These are phyloP conservation scores for Alviniconcha strummeri DNA, from an alignment of 2,888 invertebrate genomes.

Conservation along the genomic window DNA sequence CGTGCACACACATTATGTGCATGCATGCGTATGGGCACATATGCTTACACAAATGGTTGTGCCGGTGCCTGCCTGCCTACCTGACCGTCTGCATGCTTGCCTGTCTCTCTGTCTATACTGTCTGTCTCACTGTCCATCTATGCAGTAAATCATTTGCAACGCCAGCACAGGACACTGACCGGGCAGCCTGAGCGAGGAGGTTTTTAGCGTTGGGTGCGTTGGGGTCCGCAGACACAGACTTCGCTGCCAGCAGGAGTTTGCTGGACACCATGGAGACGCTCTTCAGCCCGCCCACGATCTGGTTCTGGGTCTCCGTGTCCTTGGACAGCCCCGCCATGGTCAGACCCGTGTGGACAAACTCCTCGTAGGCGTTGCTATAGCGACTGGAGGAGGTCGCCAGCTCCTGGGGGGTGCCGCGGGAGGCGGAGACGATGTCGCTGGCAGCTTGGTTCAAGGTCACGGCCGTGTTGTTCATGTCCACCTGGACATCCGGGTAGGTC, in stretches of 20 bases:
- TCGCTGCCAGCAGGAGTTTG: constrained; percentile 89
- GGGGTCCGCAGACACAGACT: constrained; percentile 91
- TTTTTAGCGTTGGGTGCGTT: constrained; percentile 93
- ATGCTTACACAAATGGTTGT: too few relatives aligned
- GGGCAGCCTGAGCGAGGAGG: constrained; percentile 89
- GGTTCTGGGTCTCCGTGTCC: constrained; percentile 84
- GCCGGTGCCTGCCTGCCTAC: too few relatives aligned
- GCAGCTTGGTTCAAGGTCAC: constrained; percentile 89
- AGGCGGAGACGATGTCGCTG: constrained; percentile 86
- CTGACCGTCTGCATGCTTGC: too few relatives aligned
- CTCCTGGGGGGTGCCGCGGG: constrained; percentile 79
- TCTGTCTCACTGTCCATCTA: too few relatives aligned
- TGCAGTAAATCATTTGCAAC: too few relatives aligned
- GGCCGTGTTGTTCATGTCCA: constrained; percentile 89
- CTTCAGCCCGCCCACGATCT: constrained; percentile 90
- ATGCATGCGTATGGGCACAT: too few relatives aligned
- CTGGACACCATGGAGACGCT: constrained; percentile 91
- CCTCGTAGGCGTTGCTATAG: constrained; percentile 84
- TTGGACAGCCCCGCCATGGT: constrained; percentile 71
- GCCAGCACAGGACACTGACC: constrained; percentile 63
- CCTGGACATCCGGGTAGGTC: constrained; percentile 81
- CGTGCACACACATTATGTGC: too few relatives aligned
- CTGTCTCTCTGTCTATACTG: too few relatives aligned
- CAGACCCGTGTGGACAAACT: constrained; percentile 80
- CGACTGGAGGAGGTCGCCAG: constrained; percentile 85